These are phyloP conservation scores for Grammomys surdaster DNA, from an alignment of 2,113 vertebrate genomes.

Conservation along the genomic window DNA sequence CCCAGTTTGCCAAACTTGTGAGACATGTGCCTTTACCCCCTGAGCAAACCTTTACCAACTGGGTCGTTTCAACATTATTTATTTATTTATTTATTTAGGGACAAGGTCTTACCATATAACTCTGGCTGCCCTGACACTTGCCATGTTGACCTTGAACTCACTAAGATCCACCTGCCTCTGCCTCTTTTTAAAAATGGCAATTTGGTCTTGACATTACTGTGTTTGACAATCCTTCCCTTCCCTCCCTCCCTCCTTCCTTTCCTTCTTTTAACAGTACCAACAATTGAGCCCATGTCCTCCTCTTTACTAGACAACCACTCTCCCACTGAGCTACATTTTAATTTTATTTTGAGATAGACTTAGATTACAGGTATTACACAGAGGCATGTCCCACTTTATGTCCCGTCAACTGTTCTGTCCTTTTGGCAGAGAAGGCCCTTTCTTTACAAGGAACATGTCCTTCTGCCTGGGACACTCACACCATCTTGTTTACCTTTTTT, in stretches of 20 bases:
- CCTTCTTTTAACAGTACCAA: neutral
- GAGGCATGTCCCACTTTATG: neutral
- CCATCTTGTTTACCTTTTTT: neutral
- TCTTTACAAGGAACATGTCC: neutral
- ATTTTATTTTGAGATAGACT: neutral
- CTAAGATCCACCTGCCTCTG: neutral
- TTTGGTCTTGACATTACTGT: neutral
- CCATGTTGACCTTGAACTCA: neutral
- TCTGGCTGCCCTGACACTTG: neutral
- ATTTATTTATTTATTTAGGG: neutral
- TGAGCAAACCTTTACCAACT: neutral
- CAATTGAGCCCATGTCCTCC: neutral
- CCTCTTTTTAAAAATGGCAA: neutral
- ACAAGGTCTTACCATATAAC: neutral
- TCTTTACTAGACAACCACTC: neutral
- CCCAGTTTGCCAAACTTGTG: neutral
- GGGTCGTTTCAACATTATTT: neutral
- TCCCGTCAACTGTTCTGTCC: neutral
- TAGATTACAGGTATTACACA: neutral
- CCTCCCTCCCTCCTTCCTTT: neutral
- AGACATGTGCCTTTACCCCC: neutral
- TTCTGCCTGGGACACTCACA: neutral
- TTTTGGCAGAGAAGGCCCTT: neutral
- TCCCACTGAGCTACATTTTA: neutral
- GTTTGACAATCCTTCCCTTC: neutral